phyloP scores from a whole-genome alignment of 2,797 vertebrate species.

The Lindbergichthys nudifrons region DNA sequence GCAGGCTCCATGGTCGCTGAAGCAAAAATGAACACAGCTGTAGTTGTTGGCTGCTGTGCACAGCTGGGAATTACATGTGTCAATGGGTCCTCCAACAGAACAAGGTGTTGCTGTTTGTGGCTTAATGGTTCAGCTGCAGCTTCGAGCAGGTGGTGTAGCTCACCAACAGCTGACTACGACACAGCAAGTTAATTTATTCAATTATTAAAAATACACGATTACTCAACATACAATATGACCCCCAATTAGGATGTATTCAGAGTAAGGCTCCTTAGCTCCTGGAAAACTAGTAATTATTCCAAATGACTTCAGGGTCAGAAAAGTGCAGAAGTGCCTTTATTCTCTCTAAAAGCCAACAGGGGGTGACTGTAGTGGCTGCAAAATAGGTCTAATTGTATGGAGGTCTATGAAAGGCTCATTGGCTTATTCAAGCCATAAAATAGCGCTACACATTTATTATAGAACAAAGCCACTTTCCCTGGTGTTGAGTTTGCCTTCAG shows the following conservation, averaged over 20 bases:
- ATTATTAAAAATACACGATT: background rate
- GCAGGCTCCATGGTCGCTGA: constrained; percentile 13
- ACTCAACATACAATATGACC: background rate
- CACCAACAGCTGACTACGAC: constrained; percentile 7
- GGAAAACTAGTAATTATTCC: no score
- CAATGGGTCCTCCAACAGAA: constrained; percentile 29
- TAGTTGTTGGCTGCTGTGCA: constrained; percentile 14
- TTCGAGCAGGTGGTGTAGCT: constrained; percentile 24
- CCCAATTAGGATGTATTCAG: no score
- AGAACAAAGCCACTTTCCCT: no score
- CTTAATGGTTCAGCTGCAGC: constrained; percentile 21
- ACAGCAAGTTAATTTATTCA: background rate
- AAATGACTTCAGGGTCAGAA: no score
- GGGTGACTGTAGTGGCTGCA: no score
- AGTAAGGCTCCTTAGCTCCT: background rate
- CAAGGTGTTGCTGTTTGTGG: constrained; percentile 8
- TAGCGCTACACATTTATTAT: no score
- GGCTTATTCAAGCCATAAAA: no score
- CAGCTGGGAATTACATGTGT: constrained; percentile 46
- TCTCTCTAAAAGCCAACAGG: no score
- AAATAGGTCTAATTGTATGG: no score
- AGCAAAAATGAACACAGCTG: constrained; percentile 43
- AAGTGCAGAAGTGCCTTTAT: no score
- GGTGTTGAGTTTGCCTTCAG: no score
- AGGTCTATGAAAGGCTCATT: no score